phyloP scores from a whole-genome alignment of 2,797 vertebrate genomes.

The Buceros bicornis region DNA sequence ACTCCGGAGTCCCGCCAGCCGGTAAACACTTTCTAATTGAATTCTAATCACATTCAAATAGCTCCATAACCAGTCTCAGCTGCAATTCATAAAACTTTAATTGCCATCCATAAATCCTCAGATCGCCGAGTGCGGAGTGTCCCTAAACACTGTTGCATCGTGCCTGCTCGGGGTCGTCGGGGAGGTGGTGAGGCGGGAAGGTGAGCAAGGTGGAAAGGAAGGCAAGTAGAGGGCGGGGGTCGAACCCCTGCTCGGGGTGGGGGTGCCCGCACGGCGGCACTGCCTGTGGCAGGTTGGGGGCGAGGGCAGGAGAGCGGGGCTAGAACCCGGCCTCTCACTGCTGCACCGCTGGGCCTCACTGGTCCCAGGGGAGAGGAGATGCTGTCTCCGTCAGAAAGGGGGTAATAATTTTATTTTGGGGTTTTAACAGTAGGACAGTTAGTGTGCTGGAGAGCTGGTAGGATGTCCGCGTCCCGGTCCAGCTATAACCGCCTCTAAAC shows the following conservation, averaged over 20 bases:
- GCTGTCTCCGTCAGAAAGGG: neutral
- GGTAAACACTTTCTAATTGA: conserved; percentile 99
- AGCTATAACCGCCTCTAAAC: neutral
- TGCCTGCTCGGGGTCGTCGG: neutral
- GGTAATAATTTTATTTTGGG: neutral
- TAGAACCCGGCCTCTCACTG: neutral
- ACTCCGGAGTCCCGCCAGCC: conserved; percentile 85
- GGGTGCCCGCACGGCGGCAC: no score
- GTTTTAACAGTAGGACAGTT: neutral
- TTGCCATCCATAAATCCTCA: conserved; percentile 87
- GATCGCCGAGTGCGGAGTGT: conserved; percentile 62
- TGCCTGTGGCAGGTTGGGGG: neutral
- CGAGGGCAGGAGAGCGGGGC: neutral
- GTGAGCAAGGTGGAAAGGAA: neutral
- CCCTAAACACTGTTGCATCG: neutral
- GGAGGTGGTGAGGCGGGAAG: neutral
- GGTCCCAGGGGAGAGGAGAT: neutral
- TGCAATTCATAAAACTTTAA: conserved; percentile 92
- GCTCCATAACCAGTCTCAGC: conserved; percentile 87
- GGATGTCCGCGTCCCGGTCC: neutral
- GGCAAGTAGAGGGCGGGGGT: no score
- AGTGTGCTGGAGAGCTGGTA: neutral
- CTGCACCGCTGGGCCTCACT: neutral
- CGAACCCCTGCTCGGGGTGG: neutral
- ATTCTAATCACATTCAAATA: conserved; percentile 98